Evolutionary conservation across 2,113 vertebrate genomes (phyloP), one percentile per base, ranked within the genome.

Genomic region (Eolophus roseicapilla): DNA sequence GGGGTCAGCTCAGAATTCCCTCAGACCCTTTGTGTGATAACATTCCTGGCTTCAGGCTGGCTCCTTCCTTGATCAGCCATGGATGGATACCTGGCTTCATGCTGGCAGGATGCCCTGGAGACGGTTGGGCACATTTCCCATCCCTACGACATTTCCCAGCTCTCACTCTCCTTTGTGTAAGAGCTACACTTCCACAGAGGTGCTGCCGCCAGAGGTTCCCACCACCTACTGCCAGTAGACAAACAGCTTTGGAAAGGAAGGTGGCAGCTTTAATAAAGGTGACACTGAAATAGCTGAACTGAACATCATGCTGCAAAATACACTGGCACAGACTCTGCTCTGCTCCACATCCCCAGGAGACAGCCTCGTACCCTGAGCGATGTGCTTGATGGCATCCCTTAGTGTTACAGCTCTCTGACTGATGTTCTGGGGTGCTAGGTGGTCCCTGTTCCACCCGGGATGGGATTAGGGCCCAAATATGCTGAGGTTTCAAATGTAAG

Each of bases 341-440:
- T 1, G 0, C 31, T 55, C 47, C 2, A 1, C n/a, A 31, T 5
- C 14, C 43, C 49, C 47, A 55, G 39, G 33, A 29, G 23, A 21
- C 39, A 68, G 19, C 20, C 65, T 71, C 0, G 0, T 16, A 7
- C 18, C 7, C 44, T 65, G 28, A 60, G 60, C 0, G 0, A 3
- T 1, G 7, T n/a, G 33, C 29, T 7, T 46, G 39, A 17, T 31
- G 35, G 3, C 74, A 65, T 31, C 49, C 27, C 29, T 82, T 4
- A 4, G 16, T 1, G 5, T 14, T 27, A 17, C 3, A 11, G 9
- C 24, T 25, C 39, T 25, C 41, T 80, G 57, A 5, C 0, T 46
- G 37, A 8, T 60, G 47, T 33, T 73, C 44, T 64, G 20, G 19
- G 59, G 28, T 35, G 7, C 7, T 10, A 27, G 28, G 53, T 50